phyloP scores from a whole-genome alignment of 2,113 vertebrate species.

The Rostratula benghalensis region DNA sequence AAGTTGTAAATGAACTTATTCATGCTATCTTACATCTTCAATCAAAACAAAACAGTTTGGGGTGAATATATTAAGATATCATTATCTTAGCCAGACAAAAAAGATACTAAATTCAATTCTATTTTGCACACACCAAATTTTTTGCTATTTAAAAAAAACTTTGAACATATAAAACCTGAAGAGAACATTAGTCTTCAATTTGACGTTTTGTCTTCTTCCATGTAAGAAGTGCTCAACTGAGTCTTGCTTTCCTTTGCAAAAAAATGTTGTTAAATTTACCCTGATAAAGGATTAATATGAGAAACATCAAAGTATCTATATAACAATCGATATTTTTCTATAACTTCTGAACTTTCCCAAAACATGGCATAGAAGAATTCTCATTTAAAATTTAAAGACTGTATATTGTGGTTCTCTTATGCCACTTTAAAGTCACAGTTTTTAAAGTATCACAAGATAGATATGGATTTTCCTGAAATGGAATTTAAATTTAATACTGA shows the following conservation, averaged over 20 bases:
- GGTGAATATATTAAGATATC: background rate
- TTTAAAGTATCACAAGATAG: background rate
- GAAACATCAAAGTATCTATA: background rate
- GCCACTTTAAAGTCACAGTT: background rate
- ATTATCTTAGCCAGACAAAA: background rate
- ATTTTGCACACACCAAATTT: background rate
- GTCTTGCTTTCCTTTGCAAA: background rate
- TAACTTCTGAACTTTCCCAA: background rate
- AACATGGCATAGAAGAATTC: background rate
- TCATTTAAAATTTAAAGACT: background rate
- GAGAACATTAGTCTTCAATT: background rate
- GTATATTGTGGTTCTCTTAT: background rate
- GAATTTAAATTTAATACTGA: too few species aligned
- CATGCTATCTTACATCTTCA: background rate
- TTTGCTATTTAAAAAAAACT: background rate
- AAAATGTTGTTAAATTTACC: background rate
- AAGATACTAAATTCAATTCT: background rate
- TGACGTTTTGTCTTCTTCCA: background rate
- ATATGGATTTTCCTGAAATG: too few species aligned
- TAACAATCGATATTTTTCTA: background rate
- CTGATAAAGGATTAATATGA: background rate
- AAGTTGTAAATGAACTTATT: background rate
- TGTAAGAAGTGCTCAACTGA: background rate
- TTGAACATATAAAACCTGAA: background rate
- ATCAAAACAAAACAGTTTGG: background rate